Base-by-base conservation (phyloP, 2,888 invertebrate genomes). In the Caradrina clavipalpis region DNA sequence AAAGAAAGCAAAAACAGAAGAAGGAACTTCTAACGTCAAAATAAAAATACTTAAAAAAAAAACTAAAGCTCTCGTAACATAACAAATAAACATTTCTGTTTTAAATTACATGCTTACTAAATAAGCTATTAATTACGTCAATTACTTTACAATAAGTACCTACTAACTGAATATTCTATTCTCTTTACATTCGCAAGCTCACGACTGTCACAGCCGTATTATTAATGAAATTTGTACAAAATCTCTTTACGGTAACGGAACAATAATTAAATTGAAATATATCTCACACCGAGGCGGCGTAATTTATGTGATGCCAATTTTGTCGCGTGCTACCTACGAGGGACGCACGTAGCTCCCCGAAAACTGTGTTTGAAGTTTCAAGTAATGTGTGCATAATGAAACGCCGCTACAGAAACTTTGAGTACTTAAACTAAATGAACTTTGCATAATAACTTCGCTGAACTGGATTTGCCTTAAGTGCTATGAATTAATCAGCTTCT, bases 361-460 rank as follows among this genome's bases (percentile, higher is more conserved):
- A 51, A 71, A 78, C 54, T 17, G 55, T 55, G 59, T 68, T 81
- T 57, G 53, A 75, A 78, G 59, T 69, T 78, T 61, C 54, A 39
- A 60, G 67, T 65, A 70, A 77, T 66, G 61, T 72, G 81, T 86
- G 78, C 83, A 83, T 86, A 84, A 84, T 86, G 78, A 80, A 86
- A 77, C 62, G 69, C 51, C 26, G 56, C 60, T 69, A 65, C 73
- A 79, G 67, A 74, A 85, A 86, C 80, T 85, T 83, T 45, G 68
- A 67, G 63, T 73, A 67, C 69, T 84, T 79, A 77, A 78, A 84
- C 79, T 80, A 78, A 81, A 85, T 86, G 81, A 86, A 84, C 81
- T 85, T 82, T 83, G 80, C 85, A 81, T 86, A 87, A 82, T 81
- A 75, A 74, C 78, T 72, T 73, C 15, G n/a, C 19, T 55, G 51